Base-by-base conservation (phyloP, 2,797 vertebrate genomes). In the Sebastes minor region DNA sequence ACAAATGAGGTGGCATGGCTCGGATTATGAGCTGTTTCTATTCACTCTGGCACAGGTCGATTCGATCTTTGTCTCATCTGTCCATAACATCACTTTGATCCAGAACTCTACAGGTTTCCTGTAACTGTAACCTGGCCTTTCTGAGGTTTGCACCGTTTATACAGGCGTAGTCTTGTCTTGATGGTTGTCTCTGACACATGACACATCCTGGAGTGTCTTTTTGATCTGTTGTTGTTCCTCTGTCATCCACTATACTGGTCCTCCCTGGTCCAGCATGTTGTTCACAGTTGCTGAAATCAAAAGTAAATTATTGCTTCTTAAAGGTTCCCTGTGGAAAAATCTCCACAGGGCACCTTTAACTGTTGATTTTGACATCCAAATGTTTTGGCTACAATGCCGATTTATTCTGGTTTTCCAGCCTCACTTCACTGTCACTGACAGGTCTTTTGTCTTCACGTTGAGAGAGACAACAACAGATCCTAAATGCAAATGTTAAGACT, bases 1-100 rank as follows among this genome's bases (percentile, higher is more conserved):
- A 82, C 38, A 81, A 25, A 79, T 75, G 38, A 42, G n/a, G 49
- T 64, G n/a, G n/a, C 57, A 11, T 61, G 28, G 56, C 27, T 60
- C 22, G 8, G 2, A 70, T 80, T 56, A 65, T 61, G 20, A 75
- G 33, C 55, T 57, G 27, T 49, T 30, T 71, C 12, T 64, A 10
- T 42, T 82, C 60, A 55, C 38, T 76, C 27, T 14, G 20, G 9
- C 67, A 42, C 69, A 6, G 38, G 30, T 71, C 14, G 7, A 27
- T 42, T 71, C 9, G 7, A 27, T 42, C 35, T 65, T 76, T 55
- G 63, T 66, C 33, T 81, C 60, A 18, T 52, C 35, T 67, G 55
- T 73, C 68, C 22, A 23, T 28, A 46, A 46, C 16, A 33, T 33
- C 33, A 33, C 63, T 75, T 33, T 60, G 70, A 82, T 74, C 20